phyloP scores from a whole-genome alignment of 2,888 invertebrate genomes.

The Oscheius sp. region DNA sequence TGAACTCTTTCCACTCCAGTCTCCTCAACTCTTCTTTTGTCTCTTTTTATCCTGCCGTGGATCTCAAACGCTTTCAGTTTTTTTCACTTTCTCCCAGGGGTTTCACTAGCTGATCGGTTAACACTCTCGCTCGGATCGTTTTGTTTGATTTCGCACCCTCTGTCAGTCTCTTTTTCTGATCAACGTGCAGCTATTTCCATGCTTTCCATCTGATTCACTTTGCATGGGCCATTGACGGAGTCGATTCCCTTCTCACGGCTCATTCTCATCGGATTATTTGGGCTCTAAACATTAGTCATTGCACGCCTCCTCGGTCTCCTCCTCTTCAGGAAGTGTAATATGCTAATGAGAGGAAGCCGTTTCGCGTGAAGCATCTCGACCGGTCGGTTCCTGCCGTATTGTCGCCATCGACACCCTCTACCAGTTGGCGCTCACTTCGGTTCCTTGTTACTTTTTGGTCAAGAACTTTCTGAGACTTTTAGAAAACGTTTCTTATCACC shows the following conservation, averaged over 20 bases:
- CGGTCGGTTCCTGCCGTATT: conserved; percentile 1
- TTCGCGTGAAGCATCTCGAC: conserved; percentile 2
- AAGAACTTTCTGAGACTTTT: too few species aligned
- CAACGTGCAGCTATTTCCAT: too few species aligned
- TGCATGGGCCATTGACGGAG: too few species aligned
- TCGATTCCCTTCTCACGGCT: too few species aligned
- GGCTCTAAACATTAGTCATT: conserved; percentile 10
- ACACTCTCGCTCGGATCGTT: conserved; percentile 14
- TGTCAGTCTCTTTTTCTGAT: background rate
- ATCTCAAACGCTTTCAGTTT: too few species aligned
- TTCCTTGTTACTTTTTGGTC: too few species aligned
- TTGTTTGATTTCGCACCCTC: conserved; percentile 6
- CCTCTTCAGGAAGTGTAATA: background rate
- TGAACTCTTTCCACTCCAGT: too few species aligned
- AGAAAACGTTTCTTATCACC: too few species aligned
- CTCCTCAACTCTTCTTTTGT: too few species aligned
- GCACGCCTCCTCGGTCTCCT: background rate
- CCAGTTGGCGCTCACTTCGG: conserved; percentile 5
- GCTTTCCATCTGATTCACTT: too few species aligned
- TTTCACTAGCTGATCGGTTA: background rate
- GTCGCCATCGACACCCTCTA: conserved; percentile 18
- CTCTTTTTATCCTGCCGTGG: too few species aligned
- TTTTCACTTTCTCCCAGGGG: too few species aligned
- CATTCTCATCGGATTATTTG: conserved; percentile 5
- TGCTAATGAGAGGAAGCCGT: conserved; percentile 13